Percentiles rank a stretch among this genome's conserved stretches.
Evolutionary conservation across 1,140 invertebrate genomes (phyloP).

Genomic region (Wasmannia auropunctata): DNA sequence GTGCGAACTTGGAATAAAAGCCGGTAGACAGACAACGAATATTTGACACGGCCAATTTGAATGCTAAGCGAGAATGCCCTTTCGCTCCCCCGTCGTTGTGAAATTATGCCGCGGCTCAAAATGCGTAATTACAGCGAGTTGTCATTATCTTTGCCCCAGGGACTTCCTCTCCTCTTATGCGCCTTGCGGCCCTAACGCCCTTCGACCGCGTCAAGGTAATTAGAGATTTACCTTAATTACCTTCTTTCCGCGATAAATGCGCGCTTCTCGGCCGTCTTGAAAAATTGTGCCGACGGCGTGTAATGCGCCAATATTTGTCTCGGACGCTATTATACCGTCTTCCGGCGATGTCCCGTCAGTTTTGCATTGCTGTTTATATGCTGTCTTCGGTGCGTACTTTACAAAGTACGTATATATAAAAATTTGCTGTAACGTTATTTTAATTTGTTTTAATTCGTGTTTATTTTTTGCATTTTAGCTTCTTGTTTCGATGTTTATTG

Average conservation of each 20-base stretch:
- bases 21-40: neutral
- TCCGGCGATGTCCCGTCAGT: neutral
- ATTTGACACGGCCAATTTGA: slow-evolving; percentile 48
- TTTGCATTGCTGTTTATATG: neutral
- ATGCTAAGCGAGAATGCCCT: slow-evolving; percentile 19
- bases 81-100: neutral
- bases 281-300: slow-evolving; percentile 53
- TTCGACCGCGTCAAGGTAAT: slow-evolving; percentile 73
- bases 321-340: neutral
- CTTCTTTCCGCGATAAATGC: slow-evolving; percentile 70
- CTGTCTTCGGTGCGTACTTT: neutral
- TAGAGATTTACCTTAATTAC: slow-evolving; percentile 79
- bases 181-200: slow-evolving; percentile 23
- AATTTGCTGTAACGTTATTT: neutral
- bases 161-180: slow-evolving; percentile 37
- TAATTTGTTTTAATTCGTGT: too few species aligned
- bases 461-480: neutral
- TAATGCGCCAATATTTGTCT: slow-evolving; percentile 28
- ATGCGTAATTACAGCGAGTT: slow-evolving; percentile 69
- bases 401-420: neutral
- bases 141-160: slow-evolving; percentile 64
- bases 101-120: slow-evolving; percentile 55
- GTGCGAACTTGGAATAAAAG: slow-evolving; percentile 64
- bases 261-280: slow-evolving; percentile 36
- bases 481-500: neutral